Conservation (phyloP, 2,113 vertebrate species). For the Hemicordylus capensis region DNA sequence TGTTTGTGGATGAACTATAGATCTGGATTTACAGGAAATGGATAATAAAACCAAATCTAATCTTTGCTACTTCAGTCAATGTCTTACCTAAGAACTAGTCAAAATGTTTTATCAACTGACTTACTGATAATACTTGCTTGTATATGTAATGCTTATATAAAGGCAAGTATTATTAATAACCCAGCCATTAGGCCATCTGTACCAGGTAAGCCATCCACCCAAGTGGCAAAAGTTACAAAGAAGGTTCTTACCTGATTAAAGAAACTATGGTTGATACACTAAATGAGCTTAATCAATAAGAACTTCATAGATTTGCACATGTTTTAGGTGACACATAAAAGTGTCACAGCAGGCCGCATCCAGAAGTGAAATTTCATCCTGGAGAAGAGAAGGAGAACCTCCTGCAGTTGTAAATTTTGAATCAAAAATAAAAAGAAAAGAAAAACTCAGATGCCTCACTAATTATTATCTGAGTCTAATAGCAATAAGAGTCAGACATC, state of each 20-base stretch:
- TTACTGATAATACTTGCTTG: neutral
- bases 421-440: too few relatives aligned
- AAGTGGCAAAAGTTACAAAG: too few relatives aligned
- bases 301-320: neutral
- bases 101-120: neutral
- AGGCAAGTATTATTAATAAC: neutral
- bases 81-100: neutral
- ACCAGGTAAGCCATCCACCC: too few relatives aligned
- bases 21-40: neutral
- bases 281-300: neutral
- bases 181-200: too few relatives aligned
- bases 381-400: neutral
- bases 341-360: neutral
- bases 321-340: neutral
- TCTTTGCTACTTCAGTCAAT: neutral
- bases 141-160: neutral
- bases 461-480: too few relatives aligned
- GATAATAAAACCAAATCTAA: neutral
- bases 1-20: neutral
- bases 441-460: too few relatives aligned
- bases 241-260: neutral
- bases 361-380: neutral
- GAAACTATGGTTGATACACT: neutral
- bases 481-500: too few relatives aligned
- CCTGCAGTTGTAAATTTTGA: neutral